phyloP scores from a whole-genome alignment of 2,888 invertebrate species.

The Onchidella celtica region DNA sequence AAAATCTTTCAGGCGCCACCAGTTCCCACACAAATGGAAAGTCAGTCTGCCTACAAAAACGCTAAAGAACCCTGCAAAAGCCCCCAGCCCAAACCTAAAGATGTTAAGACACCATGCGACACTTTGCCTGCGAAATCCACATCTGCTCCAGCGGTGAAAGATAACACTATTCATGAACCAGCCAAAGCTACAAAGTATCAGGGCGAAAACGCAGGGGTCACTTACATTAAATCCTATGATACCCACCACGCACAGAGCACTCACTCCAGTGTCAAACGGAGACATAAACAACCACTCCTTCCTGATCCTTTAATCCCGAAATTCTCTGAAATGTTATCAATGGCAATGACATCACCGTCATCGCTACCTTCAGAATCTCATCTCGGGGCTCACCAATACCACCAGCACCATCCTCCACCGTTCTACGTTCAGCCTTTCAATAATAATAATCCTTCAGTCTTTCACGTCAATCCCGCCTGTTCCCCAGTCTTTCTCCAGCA shows the following conservation, averaged over 20 bases:
- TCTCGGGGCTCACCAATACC: not conserved
- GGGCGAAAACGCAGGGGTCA: not conserved
- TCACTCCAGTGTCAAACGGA: not conserved
- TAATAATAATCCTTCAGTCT: slow-evolving; percentile 12
- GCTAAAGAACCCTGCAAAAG: not conserved
- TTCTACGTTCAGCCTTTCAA: not conserved
- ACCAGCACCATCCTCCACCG: slow-evolving; percentile 21
- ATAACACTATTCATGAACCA: not conserved
- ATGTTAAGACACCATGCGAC: not conserved
- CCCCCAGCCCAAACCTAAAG: not conserved
- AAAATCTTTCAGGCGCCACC: not conserved
- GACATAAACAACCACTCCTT: slow-evolving; percentile 29
- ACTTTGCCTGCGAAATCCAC: not conserved
- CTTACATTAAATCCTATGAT: not conserved
- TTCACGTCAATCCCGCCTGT: not conserved
- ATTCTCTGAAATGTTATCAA: slow-evolving; percentile 20
- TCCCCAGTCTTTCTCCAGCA: slow-evolving; percentile 19
- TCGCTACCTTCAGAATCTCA: not conserved
- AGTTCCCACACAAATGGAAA: not conserved
- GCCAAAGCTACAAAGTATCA: not conserved
- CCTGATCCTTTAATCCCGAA: slow-evolving; percentile 43
- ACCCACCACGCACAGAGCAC: not conserved
- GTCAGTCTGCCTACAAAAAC: no score
- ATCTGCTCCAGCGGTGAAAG: not conserved
- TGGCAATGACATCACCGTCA: not conserved